phyloP scores from a whole-genome alignment of 2,113 vertebrate species.

The Hipposideros armiger region DNA sequence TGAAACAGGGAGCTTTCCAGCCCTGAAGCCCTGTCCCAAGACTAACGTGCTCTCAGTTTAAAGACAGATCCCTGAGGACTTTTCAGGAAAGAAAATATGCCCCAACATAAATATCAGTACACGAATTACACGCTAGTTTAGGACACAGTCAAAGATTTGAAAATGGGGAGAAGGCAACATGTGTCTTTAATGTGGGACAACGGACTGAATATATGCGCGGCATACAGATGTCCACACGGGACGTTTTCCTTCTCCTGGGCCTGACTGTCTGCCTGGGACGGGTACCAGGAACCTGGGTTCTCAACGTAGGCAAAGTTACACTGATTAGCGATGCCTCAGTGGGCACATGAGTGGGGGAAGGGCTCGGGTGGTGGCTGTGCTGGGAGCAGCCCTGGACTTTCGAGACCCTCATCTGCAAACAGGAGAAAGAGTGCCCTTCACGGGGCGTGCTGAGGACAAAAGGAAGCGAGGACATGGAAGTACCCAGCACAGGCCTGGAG shows the following conservation, averaged over 20 bases:
- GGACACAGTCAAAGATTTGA: neutral
- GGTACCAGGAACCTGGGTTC: neutral
- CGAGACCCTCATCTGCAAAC: fast-evolving
- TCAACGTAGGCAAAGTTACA: fast-evolving
- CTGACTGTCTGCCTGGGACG: fast-evolving
- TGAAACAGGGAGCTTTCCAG: fast-evolving
- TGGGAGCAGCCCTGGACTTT: neutral
- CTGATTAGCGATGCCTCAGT: fast-evolving
- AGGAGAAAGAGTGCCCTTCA: fast-evolving
- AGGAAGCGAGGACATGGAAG: fast-evolving
- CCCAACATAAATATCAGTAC: neutral
- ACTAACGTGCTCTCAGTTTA: neutral
- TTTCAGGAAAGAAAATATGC: neutral
- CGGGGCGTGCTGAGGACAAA: neutral
- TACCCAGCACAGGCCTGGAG: fast-evolving
- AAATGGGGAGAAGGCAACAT: fast-evolving
- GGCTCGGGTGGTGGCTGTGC: fast-evolving
- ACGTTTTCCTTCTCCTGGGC: fast-evolving
- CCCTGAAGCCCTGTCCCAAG: neutral
- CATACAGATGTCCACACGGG: fast-evolving
- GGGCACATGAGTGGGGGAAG: too few species aligned
- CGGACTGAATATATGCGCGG: fast-evolving
- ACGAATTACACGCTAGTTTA: fast-evolving
- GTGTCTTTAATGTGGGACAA: fast-evolving
- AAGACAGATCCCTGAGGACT: neutral